Conservation (phyloP, 2,113 vertebrate species). For the Sinocyclocheilus maitianheensis region DNA sequence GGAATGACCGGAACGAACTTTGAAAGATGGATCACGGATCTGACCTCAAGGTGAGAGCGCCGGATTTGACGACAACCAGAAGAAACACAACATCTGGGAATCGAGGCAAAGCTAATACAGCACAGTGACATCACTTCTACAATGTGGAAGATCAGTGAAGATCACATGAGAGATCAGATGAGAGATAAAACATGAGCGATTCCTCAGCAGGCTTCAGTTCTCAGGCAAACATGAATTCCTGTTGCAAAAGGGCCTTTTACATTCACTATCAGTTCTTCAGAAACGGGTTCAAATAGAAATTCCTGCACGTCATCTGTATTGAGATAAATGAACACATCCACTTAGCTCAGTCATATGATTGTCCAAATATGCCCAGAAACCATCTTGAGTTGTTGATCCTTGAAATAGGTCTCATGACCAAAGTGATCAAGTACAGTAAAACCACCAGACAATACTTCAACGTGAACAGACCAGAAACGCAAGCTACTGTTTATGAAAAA, state of each 20-base stretch:
- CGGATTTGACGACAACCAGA: not conserved
- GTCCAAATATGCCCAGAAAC: not conserved
- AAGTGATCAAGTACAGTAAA: not conserved
- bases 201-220: not conserved
- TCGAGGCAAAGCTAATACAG: not conserved
- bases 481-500: not conserved
- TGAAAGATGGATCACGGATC: slow-evolving; percentile 20
- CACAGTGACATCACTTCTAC: not conserved
- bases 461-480: not conserved
- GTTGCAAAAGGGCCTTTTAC: not conserved
- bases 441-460: not conserved
- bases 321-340: slow-evolving; percentile 1
- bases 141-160: not conserved
- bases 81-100: not conserved
- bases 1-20: not conserved
- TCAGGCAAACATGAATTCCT: not conserved
- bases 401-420: not conserved
- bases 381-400: not conserved
- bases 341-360: not conserved
- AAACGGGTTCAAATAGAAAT: not conserved
- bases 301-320: not conserved
- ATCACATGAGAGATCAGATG: slow-evolving; percentile 6
- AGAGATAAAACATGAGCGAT: not conserved
- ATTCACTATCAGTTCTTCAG: slow-evolving; percentile 7
- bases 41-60: not conserved